Conservation (phyloP, 1,140 invertebrate species). For the Bombus waltoni region DNA sequence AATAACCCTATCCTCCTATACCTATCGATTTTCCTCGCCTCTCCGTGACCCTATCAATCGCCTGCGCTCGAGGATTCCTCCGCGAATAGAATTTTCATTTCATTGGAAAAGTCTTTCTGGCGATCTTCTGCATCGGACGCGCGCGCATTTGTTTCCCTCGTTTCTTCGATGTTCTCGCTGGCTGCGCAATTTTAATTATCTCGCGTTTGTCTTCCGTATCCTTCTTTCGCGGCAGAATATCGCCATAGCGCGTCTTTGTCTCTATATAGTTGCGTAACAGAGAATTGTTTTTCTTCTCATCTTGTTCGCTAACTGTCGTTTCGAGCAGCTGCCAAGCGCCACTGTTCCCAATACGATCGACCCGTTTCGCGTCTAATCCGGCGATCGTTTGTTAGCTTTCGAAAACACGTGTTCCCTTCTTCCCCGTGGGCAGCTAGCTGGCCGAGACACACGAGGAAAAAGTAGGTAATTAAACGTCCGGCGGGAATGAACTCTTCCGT, state of each 20-base stretch:
- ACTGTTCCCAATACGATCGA: neutral
- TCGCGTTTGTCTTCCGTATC: too few relatives aligned
- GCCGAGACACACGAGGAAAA: slow-evolving; percentile 36
- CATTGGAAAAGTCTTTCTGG: neutral
- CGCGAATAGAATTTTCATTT: neutral
- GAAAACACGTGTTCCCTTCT: slow-evolving; percentile 1
- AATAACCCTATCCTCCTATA: neutral
- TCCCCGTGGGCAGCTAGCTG: neutral
- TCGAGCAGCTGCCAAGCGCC: neutral
- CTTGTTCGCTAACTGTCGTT: neutral
- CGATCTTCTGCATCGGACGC: neutral
- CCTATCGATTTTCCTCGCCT: neutral
- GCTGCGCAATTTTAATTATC: slow-evolving; percentile 18
- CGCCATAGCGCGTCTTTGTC: too few relatives aligned
- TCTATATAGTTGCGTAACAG: neutral
- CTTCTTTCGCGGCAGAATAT: neutral
- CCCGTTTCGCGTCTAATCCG: neutral
- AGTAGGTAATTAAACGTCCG: slow-evolving; percentile 72
- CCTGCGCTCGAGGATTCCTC: neutral
- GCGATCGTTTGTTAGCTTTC: slow-evolving; percentile 24
- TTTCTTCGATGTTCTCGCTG: too few relatives aligned
- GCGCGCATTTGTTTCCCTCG: neutral
- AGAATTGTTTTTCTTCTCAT: too few relatives aligned
- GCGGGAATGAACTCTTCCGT: slow-evolving; percentile 71
- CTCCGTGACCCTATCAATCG: neutral